phyloP scores from a whole-genome alignment of 1,140 invertebrate species.

The Pomacea maculata region DNA sequence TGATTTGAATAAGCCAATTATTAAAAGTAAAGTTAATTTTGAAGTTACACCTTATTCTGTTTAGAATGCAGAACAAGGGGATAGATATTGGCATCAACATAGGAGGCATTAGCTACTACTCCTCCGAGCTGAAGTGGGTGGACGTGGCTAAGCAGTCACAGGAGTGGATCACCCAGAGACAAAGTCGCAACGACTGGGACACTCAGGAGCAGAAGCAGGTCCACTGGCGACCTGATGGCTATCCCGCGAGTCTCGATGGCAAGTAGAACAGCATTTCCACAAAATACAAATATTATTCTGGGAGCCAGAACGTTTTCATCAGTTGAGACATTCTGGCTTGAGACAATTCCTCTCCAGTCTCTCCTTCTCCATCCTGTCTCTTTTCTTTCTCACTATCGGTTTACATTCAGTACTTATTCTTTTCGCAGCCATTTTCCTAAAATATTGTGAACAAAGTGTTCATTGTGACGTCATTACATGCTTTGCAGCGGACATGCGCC shows the following conservation, averaged over 20 bases:
- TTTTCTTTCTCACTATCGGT: slow-evolving; percentile 4
- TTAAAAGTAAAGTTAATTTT: no score
- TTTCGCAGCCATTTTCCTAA: background rate
- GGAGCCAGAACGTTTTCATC: background rate
- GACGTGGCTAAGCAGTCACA: slow-evolving; percentile 44
- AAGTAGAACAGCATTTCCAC: background rate
- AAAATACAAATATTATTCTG: no score
- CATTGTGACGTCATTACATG: background rate
- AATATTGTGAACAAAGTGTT: background rate
- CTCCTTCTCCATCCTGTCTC: slow-evolving; percentile 26
- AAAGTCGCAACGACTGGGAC: slow-evolving; percentile 35
- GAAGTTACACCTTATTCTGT: background rate
- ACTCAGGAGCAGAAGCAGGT: slow-evolving; percentile 43
- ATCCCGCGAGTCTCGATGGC: slow-evolving; percentile 42
- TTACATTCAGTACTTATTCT: no score
- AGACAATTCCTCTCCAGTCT: background rate
- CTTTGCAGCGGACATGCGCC: slow-evolving; percentile 26
- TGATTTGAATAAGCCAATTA: background rate
- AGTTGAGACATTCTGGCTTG: background rate
- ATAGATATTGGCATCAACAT: slow-evolving; percentile 46
- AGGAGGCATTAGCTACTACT: slow-evolving; percentile 43
- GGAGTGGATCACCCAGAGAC: slow-evolving; percentile 43
- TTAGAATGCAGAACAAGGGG: slow-evolving; percentile 41
- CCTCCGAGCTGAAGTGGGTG: slow-evolving; percentile 48
- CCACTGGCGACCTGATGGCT: slow-evolving; percentile 41